These are phyloP conservation scores for Leptinotarsa rubiginosa DNA, from an alignment of 2,888 invertebrate genomes.

Conservation along the genomic window DNA sequence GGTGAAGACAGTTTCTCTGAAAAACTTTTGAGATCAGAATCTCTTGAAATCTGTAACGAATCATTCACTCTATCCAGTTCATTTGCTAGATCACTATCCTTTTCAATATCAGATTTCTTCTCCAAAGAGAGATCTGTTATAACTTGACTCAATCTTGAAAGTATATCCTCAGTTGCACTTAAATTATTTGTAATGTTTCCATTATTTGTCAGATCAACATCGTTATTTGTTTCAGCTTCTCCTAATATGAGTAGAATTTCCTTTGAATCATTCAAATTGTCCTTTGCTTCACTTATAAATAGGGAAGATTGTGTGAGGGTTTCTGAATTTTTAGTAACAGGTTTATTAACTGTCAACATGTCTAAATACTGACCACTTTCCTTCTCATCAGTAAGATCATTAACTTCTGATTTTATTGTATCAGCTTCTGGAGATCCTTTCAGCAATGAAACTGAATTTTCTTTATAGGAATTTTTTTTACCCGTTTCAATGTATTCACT, in stretches of 20 bases:
- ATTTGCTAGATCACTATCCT: neutral
- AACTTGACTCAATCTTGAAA: conserved; percentile 33
- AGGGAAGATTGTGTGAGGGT: neutral
- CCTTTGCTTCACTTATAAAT: conserved; percentile 24
- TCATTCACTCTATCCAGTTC: neutral
- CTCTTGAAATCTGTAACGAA: neutral
- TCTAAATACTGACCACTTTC: neutral
- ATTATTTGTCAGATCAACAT: conserved; percentile 24
- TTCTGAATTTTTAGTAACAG: neutral
- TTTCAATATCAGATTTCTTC: neutral
- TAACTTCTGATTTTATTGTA: neutral
- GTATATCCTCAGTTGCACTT: conserved; percentile 36
- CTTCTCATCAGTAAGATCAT: neutral
- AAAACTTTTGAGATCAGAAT: neutral
- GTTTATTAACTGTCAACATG: neutral
- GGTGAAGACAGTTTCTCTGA: neutral
- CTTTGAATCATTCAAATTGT: conserved; percentile 33
- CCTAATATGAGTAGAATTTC: conserved; percentile 36
- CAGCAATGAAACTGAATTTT: neutral
- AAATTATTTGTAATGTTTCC: conserved; percentile 29
- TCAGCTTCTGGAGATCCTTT: neutral
- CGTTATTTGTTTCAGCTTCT: conserved; percentile 17
- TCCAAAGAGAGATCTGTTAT: conserved; percentile 1
- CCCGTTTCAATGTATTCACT: neutral
- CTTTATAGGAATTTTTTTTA: conserved; percentile 5